These are phyloP conservation scores for Cheirogaleus medius DNA, from an alignment of 2,113 vertebrate genomes.

Conservation along the genomic window DNA sequence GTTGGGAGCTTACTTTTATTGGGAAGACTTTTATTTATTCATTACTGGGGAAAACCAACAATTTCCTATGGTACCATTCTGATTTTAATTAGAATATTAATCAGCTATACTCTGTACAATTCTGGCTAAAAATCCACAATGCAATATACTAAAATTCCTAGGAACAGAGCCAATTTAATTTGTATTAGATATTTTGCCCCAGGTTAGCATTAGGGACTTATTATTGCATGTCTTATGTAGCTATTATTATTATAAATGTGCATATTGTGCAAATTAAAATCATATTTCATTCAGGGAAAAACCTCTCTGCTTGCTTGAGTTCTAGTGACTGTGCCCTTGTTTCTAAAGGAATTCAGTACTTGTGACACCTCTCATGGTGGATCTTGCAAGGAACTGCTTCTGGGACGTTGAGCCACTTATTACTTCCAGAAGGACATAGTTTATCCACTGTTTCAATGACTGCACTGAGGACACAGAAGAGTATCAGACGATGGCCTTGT, in stretches of 20 bases:
- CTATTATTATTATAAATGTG: conserved; percentile 73
- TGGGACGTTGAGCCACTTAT: background rate
- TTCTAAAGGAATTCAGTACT: background rate
- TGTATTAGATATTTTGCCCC: conserved; percentile 75
- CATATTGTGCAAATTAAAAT: conserved; percentile 68
- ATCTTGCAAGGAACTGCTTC: background rate
- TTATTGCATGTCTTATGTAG: conserved; percentile 29
- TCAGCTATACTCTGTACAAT: conserved; percentile 44
- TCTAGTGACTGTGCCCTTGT: background rate
- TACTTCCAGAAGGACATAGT: background rate
- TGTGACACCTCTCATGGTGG: background rate
- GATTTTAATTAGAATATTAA: conserved; percentile 77
- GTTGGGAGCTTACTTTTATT: background rate
- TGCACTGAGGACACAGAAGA: background rate
- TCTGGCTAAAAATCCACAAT: conserved; percentile 68
- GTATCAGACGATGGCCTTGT: background rate
- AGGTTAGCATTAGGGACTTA: conserved; percentile 69
- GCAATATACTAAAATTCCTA: conserved; percentile 65
- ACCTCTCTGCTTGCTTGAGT: background rate
- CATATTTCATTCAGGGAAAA: conserved; percentile 59
- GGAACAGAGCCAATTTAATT: conserved; percentile 73
- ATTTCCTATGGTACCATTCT: conserved; percentile 54
- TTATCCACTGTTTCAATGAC: background rate
- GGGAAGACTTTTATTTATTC: conserved; percentile 54
- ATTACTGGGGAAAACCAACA: conserved; percentile 25